Evolutionary conservation across 2,888 invertebrate genomes (phyloP).

Genomic region (Orthonevra nobilis): DNA sequence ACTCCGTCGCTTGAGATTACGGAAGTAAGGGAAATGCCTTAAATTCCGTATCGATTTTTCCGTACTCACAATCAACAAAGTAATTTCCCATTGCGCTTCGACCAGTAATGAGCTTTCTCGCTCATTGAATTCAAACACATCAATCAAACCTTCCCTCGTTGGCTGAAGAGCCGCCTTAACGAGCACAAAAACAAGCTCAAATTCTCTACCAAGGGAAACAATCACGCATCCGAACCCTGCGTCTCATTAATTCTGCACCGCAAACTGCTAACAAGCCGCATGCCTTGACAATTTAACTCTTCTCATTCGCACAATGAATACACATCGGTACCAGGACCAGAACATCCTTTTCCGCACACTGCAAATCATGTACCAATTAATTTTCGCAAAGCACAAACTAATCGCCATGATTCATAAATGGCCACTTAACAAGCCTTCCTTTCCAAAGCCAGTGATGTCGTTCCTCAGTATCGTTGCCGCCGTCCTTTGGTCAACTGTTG

Average conservation of each 20-base stretch:
- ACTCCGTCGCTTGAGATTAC: no score
- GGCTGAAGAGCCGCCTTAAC: background rate
- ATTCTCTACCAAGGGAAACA: background rate
- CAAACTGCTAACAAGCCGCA: constrained; percentile 57
- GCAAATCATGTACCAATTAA: constrained; percentile 72
- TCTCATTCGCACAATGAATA: constrained; percentile 11
- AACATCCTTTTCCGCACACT: constrained; percentile 41
- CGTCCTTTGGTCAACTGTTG: constrained; percentile 53
- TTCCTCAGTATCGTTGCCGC: constrained; percentile 2
- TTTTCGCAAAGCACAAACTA: constrained; percentile 72
- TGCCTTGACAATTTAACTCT: constrained; percentile 54
- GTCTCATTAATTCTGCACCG: constrained; percentile 56
- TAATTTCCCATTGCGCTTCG: no score
- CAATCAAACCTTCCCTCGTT: constrained; percentile 36
- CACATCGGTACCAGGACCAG: constrained; percentile 37
- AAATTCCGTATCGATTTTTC: no score
- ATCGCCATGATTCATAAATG: constrained; percentile 71
- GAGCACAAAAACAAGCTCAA: background rate
- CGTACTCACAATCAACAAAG: no score
- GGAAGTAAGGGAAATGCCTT: no score
- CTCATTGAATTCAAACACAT: constrained; percentile 50
- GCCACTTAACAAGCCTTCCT: constrained; percentile 61
- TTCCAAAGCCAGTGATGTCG: constrained; percentile 52
- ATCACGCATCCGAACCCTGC: constrained; percentile 1
- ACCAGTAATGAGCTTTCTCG: no score